Percentiles rank a stretch among this genome's conserved stretches.
Conservation (phyloP, 2,113 vertebrate genomes). For the Orycteropus afer region DNA sequence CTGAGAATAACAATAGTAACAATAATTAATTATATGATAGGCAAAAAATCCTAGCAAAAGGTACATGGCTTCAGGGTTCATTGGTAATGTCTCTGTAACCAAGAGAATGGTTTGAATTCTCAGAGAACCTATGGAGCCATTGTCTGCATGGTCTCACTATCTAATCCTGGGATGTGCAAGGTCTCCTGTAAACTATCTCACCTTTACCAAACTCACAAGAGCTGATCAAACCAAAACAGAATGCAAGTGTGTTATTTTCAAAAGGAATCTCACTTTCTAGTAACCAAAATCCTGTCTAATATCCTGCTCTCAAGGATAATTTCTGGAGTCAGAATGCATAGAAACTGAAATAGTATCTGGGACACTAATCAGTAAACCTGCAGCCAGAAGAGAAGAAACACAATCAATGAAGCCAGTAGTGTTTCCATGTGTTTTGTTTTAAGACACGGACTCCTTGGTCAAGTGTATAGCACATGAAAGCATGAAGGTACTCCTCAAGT, state of each 20-base stretch:
- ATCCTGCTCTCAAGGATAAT: not conserved
- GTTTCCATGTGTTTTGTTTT: not conserved
- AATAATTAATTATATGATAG: not conserved
- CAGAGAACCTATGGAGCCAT: not conserved
- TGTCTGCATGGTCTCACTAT: not conserved
- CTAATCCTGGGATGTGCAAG: not conserved
- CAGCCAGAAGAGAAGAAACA: not conserved
- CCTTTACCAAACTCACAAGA: not conserved
- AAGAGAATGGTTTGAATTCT: not conserved
- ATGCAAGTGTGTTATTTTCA: not conserved
- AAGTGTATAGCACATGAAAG: not conserved
- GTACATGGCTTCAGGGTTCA: not conserved
- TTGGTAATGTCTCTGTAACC: not conserved
- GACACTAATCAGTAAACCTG: not conserved
- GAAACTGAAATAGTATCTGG: not conserved
- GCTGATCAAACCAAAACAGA: not conserved
- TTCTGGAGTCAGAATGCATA: not conserved
- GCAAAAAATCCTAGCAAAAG: not conserved
- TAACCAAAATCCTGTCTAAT: not conserved
- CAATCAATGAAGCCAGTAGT: not conserved
- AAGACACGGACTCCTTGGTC: not conserved
- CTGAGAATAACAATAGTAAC: not conserved
- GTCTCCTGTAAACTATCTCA: not conserved
- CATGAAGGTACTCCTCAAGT: not conserved
- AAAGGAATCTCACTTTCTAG: not conserved